Evolutionary conservation across 1,140 invertebrate species (phyloP), one percentile per base, ranked within the genome.

Genomic region (Scaptomyza hsui): DNA sequence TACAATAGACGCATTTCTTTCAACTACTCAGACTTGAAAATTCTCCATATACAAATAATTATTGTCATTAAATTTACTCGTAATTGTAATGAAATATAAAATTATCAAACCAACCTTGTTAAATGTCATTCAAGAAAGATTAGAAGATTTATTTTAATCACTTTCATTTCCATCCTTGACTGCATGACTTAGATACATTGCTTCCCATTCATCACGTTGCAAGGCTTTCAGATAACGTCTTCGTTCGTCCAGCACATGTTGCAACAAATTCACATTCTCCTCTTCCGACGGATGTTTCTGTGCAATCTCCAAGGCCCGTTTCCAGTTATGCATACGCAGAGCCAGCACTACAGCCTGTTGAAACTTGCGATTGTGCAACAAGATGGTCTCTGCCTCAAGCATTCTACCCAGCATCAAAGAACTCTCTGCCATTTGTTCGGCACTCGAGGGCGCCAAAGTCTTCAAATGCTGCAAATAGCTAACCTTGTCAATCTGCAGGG

Each of bases 401-500:
- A 94, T 90, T 74, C 96, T 95, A 1, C 97, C 97, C 70, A 94
- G 94, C 47, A 98, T 92, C 6, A 98, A 89, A 0, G 95, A 94
- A 91, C 96, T 95, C 91, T 96, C 95, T n/a, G 97, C 96, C 85
- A 94, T 93, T 82, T 95, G 94, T 52, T 95, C 93, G 5, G 93
- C 91, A 88, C 93, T 93, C 6, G 83, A 80, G 15, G 92, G 92
- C 13, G 93, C 79, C 32, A 94, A 78, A 68, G 90, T 92, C 93
- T 97, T 97, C 39, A 98, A 95, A 69, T 96, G 94, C 82, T 95
- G 94, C 45, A 98, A 94, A 89, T 97, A 97, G 75, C 95, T 93
- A 0, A 98, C 97, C 93, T 98, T 98, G 80, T 98, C 97, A 47
- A 94, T 94, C 93, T 97, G 95, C 69, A 95, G 93, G 26, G 98